These are phyloP conservation scores for Nipponia nippon DNA, from an alignment of 2,113 vertebrate species.

Conservation along the genomic window DNA sequence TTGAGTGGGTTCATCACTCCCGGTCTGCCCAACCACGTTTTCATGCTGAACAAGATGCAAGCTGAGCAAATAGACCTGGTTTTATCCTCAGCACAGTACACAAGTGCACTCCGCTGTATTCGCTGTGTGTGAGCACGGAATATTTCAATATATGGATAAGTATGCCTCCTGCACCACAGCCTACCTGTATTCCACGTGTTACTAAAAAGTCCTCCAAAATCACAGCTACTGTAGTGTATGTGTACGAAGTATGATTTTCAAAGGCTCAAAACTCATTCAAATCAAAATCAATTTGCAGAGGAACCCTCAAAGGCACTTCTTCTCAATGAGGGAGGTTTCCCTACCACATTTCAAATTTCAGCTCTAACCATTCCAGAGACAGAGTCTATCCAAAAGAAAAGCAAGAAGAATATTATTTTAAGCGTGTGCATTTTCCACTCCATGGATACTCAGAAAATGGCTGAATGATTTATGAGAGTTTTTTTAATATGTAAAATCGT, in stretches of 20 bases:
- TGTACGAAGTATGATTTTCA: slow-evolving; percentile 18
- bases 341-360: slow-evolving; percentile 50
- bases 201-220: slow-evolving; percentile 11
- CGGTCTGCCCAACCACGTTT: background rate
- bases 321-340: slow-evolving; percentile 34
- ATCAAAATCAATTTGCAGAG: slow-evolving; percentile 52
- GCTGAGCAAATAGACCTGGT: background rate
- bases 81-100: background rate
- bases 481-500: background rate
- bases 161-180: background rate
- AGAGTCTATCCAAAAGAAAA: background rate
- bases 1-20: background rate
- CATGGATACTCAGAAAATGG: background rate
- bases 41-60: background rate
- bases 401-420: slow-evolving; percentile 10
- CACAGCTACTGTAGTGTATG: background rate
- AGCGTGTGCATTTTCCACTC: background rate
- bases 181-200: background rate
- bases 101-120: background rate
- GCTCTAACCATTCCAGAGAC: slow-evolving; percentile 8
- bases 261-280: slow-evolving; percentile 38
- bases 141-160: background rate
- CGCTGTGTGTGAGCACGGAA: background rate
- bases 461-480: background rate
- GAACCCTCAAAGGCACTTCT: slow-evolving; percentile 45